Conservation (phyloP, 1,140 invertebrate species). For the Gyrodactylus bullatarudis region DNA sequence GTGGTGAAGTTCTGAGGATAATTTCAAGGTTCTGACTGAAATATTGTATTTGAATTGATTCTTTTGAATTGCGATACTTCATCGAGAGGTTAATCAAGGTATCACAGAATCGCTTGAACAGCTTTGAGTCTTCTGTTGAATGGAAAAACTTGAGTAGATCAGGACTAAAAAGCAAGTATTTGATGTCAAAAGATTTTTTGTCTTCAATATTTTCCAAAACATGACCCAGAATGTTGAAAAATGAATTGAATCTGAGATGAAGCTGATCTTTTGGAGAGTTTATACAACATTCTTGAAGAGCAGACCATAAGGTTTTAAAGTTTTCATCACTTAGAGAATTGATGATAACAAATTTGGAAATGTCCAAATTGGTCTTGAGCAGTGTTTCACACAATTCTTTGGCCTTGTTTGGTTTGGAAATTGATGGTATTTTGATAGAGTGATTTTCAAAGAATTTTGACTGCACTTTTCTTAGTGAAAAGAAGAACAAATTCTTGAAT, state of each 20-base stretch:
- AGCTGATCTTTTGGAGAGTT: background rate
- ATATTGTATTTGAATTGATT: background rate
- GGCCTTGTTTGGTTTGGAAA: background rate
- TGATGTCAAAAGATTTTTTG: too few species aligned
- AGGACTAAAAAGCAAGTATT: background rate
- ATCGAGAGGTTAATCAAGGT: background rate
- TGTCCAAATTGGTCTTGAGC: background rate
- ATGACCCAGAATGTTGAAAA: background rate
- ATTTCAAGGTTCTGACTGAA: background rate
- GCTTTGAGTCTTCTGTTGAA: background rate
- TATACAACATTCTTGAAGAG: background rate
- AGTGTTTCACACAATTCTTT: background rate
- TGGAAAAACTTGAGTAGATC: background rate
- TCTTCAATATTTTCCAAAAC: background rate
- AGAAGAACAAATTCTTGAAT: background rate
- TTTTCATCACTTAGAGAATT: background rate
- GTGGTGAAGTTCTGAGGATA: background rate
- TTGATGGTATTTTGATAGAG: background rate
- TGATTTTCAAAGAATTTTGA: background rate
- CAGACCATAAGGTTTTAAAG: background rate
- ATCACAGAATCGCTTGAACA: background rate
- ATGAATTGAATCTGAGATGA: background rate
- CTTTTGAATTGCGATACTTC: background rate
- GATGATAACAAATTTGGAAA: background rate
- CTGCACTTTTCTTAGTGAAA: background rate